Evolutionary conservation across 1,140 invertebrate genomes (phyloP).

Genomic region (Hylaeus anthracinus): DNA sequence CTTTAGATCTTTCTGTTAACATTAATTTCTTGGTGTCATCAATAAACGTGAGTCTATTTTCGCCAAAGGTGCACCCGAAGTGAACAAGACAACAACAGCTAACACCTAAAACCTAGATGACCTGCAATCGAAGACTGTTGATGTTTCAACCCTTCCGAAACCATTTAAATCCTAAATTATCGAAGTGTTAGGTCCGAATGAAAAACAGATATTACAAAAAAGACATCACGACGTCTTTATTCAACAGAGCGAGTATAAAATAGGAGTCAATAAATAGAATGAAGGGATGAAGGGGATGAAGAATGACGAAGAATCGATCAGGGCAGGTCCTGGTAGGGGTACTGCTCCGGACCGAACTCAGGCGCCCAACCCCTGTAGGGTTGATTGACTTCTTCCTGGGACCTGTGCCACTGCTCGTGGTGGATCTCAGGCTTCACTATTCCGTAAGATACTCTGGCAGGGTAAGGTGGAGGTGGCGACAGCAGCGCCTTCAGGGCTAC

Average conservation of each 20-base stretch:
- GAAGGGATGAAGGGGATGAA: conserved; percentile 57
- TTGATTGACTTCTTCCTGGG: conserved; percentile 75
- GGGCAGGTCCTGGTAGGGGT: conserved; percentile 74
- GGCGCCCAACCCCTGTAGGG: conserved; percentile 76
- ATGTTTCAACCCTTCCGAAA: too few relatives aligned
- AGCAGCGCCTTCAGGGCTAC: conserved; percentile 81
- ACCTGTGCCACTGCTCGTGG: conserved; percentile 81
- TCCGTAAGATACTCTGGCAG: conserved; percentile 79
- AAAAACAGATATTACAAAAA: background rate
- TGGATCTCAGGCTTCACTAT: conserved; percentile 78
- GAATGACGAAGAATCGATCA: conserved; percentile 39
- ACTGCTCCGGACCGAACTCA: conserved; percentile 72
- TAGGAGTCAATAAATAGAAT: conserved; percentile 62
- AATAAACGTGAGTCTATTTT: too few relatives aligned
- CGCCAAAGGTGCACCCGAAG: too few relatives aligned
- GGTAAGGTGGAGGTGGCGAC: conserved; percentile 70
- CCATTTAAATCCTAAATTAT: background rate
- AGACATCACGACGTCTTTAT: conserved; percentile 31
- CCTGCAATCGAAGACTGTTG: too few relatives aligned
- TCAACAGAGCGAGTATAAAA: background rate
- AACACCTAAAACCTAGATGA: too few relatives aligned
- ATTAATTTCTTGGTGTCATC: too few relatives aligned
- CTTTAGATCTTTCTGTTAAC: too few relatives aligned
- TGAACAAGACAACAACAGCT: too few relatives aligned
- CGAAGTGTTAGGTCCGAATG: background rate